Base-by-base conservation (phyloP, 2,888 invertebrate genomes). In the Tribolium freemani region DNA sequence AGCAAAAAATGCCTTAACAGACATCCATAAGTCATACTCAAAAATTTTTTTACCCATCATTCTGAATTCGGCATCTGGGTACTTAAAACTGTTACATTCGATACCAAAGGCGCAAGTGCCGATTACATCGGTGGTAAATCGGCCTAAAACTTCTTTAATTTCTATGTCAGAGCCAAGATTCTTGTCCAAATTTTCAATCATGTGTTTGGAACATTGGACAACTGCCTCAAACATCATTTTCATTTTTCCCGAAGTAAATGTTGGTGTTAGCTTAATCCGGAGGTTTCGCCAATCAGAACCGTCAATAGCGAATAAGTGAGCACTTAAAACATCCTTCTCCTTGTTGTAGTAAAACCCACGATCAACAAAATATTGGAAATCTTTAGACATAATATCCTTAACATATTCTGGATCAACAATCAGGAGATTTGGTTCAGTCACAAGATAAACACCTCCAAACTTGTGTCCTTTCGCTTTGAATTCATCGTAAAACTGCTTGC, bases 71-170 rank as follows among this genome's bases (percentile, higher is more conserved):
- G 84, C 81, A 45, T 85, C 77, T 4, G 81, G 76, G 79, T 88
- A 84, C 54, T 87, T 86, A 68, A 90, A 88, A 21, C 89, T 88
- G 77, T 90, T 88, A 74, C 88, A 88, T 73, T 89, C 88, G 2
- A 90, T 84, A 46, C 90, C 90, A 78, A 90, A 91, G 9, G 89
- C 90, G 57, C 89, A 88, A 58, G 87, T 88, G 0, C 89, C 90
- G 26, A 90, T 89, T 2, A 90, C 88, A 77, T 90, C 90, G 85
- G 90, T 89, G 0, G 90, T 87, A 78, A 88, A 90, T 71, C 88
- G 88, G 1, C 88, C 89, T 72, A 88, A 87, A 54, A 89, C 85
- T 50, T 90, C 88, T 3, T 88, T 80, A 4, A 81, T 76, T 61
- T 83, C 76, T 1, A 78, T 30, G 5, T 71, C 71, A 10, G 20